Evolutionary conservation across 2,797 vertebrate species (phyloP).

Genomic region (Pseudochirops cupreus): DNA sequence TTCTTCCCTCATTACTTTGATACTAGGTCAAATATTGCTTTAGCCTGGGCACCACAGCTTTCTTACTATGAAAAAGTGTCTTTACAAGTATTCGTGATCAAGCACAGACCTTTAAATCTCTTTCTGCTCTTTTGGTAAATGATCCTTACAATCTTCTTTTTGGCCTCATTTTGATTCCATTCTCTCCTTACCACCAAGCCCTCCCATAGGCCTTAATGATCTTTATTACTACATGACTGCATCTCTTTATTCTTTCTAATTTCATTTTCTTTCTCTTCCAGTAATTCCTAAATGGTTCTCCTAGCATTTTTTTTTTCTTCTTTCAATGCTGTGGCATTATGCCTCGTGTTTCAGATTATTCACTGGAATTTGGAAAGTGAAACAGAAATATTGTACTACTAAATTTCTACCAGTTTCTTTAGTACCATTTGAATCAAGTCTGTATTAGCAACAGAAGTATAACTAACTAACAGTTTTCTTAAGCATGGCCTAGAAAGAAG

Average conservation of each 20-base stretch:
- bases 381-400: not conserved
- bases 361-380: not conserved
- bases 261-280: not conserved
- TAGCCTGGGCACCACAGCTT: not conserved
- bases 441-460: not conserved
- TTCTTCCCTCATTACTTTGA: not conserved
- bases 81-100: not conserved
- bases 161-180: not conserved
- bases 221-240: not conserved
- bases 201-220: not conserved
- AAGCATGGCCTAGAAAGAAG: not conserved
- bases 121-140: not conserved
- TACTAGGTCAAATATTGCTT: not conserved
- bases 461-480: not conserved
- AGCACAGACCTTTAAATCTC: not conserved
- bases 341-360: not conserved
- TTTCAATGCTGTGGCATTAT: not conserved
- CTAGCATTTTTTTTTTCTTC: not conserved
- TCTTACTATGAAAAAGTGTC: not conserved
- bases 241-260: not conserved
- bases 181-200: not conserved
- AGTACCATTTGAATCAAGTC: not conserved
- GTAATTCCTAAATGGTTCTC: not conserved
- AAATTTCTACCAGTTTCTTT: not conserved
- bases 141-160: not conserved